Evolutionary conservation across 1,140 invertebrate species (phyloP), one percentile per base, ranked within the genome.

Genomic region (Papilio dardanus): DNA sequence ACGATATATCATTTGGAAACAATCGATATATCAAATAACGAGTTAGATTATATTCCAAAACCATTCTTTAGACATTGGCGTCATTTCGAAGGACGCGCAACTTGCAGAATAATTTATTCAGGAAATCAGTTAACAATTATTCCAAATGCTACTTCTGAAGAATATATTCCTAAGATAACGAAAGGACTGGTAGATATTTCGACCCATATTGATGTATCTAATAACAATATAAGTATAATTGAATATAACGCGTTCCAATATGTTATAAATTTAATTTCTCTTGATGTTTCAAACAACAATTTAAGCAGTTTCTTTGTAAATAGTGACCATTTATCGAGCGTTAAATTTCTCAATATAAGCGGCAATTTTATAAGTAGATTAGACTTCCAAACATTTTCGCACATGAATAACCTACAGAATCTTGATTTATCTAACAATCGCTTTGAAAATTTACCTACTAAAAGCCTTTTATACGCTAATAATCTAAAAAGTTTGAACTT

Each of bases 321-420:
- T 62, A 66, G 84, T 16, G 77, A 84, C 3, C 84, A 92, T 71
- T 50, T 93, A 3, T 76, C 77, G 24, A 76, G 82, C 46, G 81
- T 93, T 0, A 87, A 79, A 78, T 87, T 81, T 79, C 78, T 92
- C 31, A 92, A 93, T 78, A 74, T 93, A n/a, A 92, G 89, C 66
- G 76, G 75, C 28, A 93, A 93, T 62, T 85, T 69, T 21, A 84
- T 93, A 12, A 78, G 71, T 1, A 81, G 78, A 37, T 79, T 93
- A 31, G 78, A 89, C 76, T 87, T 85, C 35, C 74, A 84, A 35
- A 90, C 84, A 66, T 93, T 93, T 74, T 79, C 71, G 0, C 78
- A 71, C 0, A 92, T 93, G 90, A 79, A 54, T 5, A 88, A 86
- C 69, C 84, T 93, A 28, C 83, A 89, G 66, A 92, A 88, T 71